These are phyloP conservation scores for Lasioglossum pauxillum DNA, from an alignment of 2,888 invertebrate genomes.

Conservation along the genomic window DNA sequence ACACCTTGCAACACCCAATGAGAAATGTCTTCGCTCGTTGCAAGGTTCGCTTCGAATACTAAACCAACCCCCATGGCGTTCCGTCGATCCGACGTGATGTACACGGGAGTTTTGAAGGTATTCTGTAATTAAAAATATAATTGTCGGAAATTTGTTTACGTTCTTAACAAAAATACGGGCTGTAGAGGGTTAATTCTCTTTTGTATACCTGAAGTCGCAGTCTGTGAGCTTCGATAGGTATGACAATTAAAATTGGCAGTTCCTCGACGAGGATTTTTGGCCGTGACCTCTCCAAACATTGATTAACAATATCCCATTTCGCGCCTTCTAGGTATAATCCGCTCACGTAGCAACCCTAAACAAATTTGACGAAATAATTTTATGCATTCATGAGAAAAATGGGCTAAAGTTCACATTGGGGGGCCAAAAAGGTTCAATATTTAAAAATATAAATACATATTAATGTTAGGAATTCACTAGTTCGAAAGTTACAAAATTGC, in stretches of 20 bases:
- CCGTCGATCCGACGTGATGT: conserved; percentile 93
- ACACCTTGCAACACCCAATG: conserved; percentile 97
- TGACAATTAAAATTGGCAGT: conserved; percentile 93
- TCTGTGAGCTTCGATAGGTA: conserved; percentile 93
- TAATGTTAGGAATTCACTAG: too few relatives aligned
- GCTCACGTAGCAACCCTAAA: conserved; percentile 91
- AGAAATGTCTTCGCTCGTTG: conserved; percentile 92
- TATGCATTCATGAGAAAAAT: too few relatives aligned
- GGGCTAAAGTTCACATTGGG: too few relatives aligned
- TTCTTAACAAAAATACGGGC: too few relatives aligned
- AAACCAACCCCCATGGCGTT: conserved; percentile 97
- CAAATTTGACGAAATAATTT: not conserved
- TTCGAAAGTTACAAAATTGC: too few relatives aligned
- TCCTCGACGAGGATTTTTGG: conserved; percentile 94
- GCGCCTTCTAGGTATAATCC: conserved; percentile 95
- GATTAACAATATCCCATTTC: conserved; percentile 91
- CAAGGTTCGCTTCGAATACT: conserved; percentile 95
- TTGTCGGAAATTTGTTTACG: not conserved
- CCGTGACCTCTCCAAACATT: conserved; percentile 90
- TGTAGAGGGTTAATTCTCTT: not conserved
- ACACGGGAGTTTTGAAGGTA: conserved; percentile 94
- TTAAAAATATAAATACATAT: too few relatives aligned
- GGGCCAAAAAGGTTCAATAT: too few relatives aligned
- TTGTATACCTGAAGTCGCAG: conserved; percentile 90
- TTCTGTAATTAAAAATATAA: conserved; percentile 86